A percentile compares a stretch with the other conserved stretches of the same genome.
phyloP scores from a whole-genome alignment of 2,113 vertebrate genomes.

The Okapia johnstoni region DNA sequence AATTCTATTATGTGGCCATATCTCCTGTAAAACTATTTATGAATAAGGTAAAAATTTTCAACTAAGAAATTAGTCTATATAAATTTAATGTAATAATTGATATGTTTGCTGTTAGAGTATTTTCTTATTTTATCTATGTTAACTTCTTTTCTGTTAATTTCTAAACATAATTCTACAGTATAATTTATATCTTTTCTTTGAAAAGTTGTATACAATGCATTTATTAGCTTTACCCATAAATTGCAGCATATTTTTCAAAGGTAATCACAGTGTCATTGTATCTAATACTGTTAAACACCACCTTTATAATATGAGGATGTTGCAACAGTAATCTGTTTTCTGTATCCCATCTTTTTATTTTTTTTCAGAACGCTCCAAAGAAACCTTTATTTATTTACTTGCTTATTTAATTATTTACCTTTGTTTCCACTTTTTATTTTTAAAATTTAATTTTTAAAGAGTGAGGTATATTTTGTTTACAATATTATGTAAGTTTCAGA shows the following conservation, averaged over 20 bases:
- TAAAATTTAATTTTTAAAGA: background rate
- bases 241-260: background rate
- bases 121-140: background rate
- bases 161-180: background rate
- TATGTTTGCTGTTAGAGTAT: background rate
- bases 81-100: background rate
- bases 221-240: background rate
- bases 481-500: background rate
- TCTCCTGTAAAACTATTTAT: background rate
- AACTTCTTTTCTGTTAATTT: background rate
- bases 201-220: background rate
- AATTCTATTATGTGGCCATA: background rate
- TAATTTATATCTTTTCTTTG: background rate
- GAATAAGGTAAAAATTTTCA: background rate
- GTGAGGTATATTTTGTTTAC: background rate
- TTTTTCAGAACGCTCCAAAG: background rate
- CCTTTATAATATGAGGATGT: background rate
- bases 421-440: background rate
- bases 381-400: background rate
- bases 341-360: background rate
- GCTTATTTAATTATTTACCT: background rate
- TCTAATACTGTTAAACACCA: background rate
- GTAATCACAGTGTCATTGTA: background rate
- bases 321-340: background rate
- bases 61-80: background rate